Conservation (phyloP, 2,797 vertebrate genomes). For the Trachurus trachurus region DNA sequence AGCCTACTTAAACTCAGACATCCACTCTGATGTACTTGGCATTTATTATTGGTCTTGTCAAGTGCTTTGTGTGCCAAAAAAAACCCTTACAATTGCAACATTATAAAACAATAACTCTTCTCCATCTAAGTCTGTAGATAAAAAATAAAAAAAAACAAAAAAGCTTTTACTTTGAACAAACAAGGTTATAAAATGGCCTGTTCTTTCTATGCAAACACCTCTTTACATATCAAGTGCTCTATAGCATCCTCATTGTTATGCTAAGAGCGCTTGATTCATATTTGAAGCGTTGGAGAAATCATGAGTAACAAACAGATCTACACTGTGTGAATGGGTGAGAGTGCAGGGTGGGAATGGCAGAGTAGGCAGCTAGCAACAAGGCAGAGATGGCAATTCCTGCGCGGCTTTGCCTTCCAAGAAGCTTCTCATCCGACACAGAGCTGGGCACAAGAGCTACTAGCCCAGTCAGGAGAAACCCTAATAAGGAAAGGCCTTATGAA, state of each 20-base stretch:
- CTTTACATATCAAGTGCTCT: constrained; percentile 57
- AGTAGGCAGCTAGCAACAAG: constrained; percentile 46
- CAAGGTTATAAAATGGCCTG: constrained; percentile 31
- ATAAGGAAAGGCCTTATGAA: constrained; percentile 87
- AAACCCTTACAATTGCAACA: background rate
- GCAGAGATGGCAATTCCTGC: constrained; percentile 64
- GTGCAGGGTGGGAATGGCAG: constrained; percentile 49
- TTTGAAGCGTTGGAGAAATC: constrained; percentile 72
- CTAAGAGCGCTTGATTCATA: constrained; percentile 63
- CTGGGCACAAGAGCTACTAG: constrained; percentile 73
- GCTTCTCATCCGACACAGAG: constrained; percentile 83
- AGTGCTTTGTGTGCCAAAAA: constrained; percentile 29
- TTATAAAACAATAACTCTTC: constrained; percentile 7
- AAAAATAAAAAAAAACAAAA: constrained; percentile 24
- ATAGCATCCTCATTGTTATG: constrained; percentile 68
- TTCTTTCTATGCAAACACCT: constrained; percentile 56
- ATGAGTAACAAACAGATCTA: constrained; percentile 71
- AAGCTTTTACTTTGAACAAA: constrained; percentile 25
- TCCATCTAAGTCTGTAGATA: constrained; percentile 17
- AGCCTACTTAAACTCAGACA: constrained; percentile 3
- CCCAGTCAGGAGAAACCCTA: constrained; percentile 82
- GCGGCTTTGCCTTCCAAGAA: constrained; percentile 75
- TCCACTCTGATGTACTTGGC: constrained; percentile 13
- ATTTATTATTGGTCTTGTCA: constrained; percentile 37
- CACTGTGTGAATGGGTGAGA: constrained; percentile 46